A percentile compares a stretch with the other conserved stretches of the same genome.
Conservation (phyloP, 1,140 invertebrate species). For the Anoplolepis gracilipes region DNA sequence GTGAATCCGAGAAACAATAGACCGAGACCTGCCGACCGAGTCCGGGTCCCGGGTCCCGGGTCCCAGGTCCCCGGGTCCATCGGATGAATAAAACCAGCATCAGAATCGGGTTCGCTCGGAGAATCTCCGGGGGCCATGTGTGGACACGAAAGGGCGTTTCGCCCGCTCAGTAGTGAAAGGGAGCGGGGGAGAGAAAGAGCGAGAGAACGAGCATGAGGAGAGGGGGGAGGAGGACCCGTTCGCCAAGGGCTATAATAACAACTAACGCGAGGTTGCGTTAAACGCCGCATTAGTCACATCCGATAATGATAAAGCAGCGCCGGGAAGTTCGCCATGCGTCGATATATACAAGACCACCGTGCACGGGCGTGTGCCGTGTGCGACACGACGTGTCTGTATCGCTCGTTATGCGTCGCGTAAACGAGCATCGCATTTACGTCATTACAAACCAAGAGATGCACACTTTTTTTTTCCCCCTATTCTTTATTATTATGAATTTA, state of each 20-base stretch:
- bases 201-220: background rate
- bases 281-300: constrained; percentile 82
- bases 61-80: constrained; percentile 53
- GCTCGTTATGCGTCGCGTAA: constrained; percentile 53
- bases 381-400: constrained; percentile 38
- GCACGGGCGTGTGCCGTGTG: constrained; percentile 51
- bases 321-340: constrained; percentile 74
- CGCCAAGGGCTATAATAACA: constrained; percentile 82
- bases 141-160: constrained; percentile 71
- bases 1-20: constrained; percentile 69
- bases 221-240: constrained; percentile 65
- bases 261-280: constrained; percentile 82
- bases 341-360: constrained; percentile 72
- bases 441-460: background rate
- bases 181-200: background rate
- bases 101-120: constrained; percentile 43
- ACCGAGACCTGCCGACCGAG: constrained; percentile 65
- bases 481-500: background rate
- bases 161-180: constrained; percentile 42
- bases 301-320: constrained; percentile 81
- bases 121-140: constrained; percentile 61
- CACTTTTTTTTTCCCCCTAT: no score
- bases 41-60: no score
- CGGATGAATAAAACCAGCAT: constrained; percentile 70
- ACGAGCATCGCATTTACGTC: constrained; percentile 45